Evolutionary conservation across 1,140 invertebrate genomes (phyloP), one percentile per base, ranked within the genome.

Genomic region (Rhopalosiphum maidis): DNA sequence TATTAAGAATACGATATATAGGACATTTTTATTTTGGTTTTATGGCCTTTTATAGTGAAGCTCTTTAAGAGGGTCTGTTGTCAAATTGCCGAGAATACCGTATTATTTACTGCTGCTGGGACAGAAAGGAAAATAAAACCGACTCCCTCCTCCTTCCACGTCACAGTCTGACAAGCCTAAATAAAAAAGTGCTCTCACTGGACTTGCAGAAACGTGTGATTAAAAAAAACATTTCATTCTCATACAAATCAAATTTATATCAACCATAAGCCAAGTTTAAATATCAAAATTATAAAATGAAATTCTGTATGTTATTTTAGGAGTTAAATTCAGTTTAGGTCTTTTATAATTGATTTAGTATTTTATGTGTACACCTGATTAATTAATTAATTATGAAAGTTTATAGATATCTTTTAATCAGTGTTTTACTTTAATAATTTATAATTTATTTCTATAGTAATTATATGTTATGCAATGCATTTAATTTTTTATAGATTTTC

Each of bases 21-120:
- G 77, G 35, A 85, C 48, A 55, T 93, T 83, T 93, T 85, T 86
- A 93, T 83, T 93, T 86, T 93, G 82, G 68, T 93, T 93, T 93
- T 93, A 93, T 93, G 22, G 82, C 82, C 23, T 85, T 93, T 93
- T 93, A 85, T 86, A 93, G 77, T 4, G 77, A 43, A 37, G 91
- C n/a, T 51, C 82, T 85, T 54, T 93, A 54, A 93, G 77, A 93
- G 82, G 77, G 91, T 93, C 77, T 55, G 48, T 51, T 93, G 91
- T 54, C 77, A 86, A 86, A 93, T 93, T 86, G 41, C 91, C 77
- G 60, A 51, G 37, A 83, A 86, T 93, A 54, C 82, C 82, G 48
- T 91, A 91, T 83, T 91, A 82, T 83, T 91, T 91, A 48, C 43
- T 91, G n/a, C 90, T 82, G 23, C 41, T 90, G 89, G 37, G 55